Base-by-base conservation (phyloP, 2,113 vertebrate genomes). In the Epinephelus moara region DNA sequence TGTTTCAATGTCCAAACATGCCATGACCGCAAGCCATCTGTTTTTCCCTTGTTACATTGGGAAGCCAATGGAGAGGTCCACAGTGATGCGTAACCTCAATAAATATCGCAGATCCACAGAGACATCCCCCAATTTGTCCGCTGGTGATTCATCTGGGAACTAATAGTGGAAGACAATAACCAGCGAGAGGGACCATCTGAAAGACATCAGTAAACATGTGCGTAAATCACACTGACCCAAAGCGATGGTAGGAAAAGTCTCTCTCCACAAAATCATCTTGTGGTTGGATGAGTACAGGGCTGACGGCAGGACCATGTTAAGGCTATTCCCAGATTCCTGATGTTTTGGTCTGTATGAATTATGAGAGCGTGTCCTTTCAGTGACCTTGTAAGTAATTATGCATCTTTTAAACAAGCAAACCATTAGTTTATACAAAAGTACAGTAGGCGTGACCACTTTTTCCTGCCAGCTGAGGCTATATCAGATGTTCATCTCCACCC, bases 181-280 rank as follows among this genome's bases (percentile, higher is more conserved):
- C 88, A 82, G 89, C 23, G 50, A 91, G 80, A 75, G 70, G 82
- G 61, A 75, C 82, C 91, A 94, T 95, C 90, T 94, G 94, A 95
- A 94, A 95, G 87, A 89, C 93, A 95, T 95, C 92, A 93, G 91
- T 94, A 95, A 94, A 95, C 91, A 94, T 87, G 81, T 83, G 84
- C 57, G 76, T 95, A 95, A 95, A 95, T 95, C 93, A 94, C 90
- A 60, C 64, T 85, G 85, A 88, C 90, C 90, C 86, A 59, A 50
- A 93, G 84, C 80, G 4, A 75, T 40, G 78, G 88, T 69, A 85
- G 87, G 88, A 88, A 91, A 90, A 88, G 76, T 62, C 81, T 84
- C 80, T 89, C 85, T 89, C 88, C 84, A 87, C 87, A 91, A 86
- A 89, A 92, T 89, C 75, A 82, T 87, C 82, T 70, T 78, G 89